Evolutionary conservation across 2,113 vertebrate species (phyloP), one percentile per base, ranked within the genome.

Genomic region (Osmerus mordax): DNA sequence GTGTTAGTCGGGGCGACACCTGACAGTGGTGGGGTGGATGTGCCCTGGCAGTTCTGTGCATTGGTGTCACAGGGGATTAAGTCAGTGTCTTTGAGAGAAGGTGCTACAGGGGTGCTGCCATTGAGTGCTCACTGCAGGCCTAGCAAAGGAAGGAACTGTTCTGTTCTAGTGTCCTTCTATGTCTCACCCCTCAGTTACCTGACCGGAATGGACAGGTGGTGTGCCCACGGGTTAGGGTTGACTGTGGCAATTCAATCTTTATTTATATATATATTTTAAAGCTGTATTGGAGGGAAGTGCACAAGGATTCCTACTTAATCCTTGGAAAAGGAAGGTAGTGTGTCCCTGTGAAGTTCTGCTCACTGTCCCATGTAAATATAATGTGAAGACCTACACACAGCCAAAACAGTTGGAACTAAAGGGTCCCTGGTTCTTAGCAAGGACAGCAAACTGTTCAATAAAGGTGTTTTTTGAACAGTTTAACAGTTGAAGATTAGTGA

Each of bases 1-100:
- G 88, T 83, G 85, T 89, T 86, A 89, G 84, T 83, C 1, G 86
- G 86, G 84, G 84, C 67, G 86, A 89, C 88, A 89, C 87, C 88
- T 90, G 90, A 90, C 86, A 87, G 84, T 83, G 58, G 79, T 80
- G 72, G 58, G 75, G 79, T 58, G 83, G 84, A 91, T 91, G 84
- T 51, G 76, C 75, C 84, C 82, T 89, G 90, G 88, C 88, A 91
- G 80, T 88, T 88, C 87, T 87, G 87, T 91, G 88, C 83, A 83
- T 86, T 77, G 80, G 68, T 74, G 90, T 91, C 90, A 90, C 79
- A 80, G 47, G 78, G 41, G 80, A 91, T 91, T 76, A 89, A 88
- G 84, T 88, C 86, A 87, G 78, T 59, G 83, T 73, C 81, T 64
- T 68, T 18, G 72, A 56, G 11, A 36, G 11, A 12, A 47, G 64